phyloP scores from a whole-genome alignment of 35 echinoderm and acorn worm species.

The Amphiura filiformis region DNA sequence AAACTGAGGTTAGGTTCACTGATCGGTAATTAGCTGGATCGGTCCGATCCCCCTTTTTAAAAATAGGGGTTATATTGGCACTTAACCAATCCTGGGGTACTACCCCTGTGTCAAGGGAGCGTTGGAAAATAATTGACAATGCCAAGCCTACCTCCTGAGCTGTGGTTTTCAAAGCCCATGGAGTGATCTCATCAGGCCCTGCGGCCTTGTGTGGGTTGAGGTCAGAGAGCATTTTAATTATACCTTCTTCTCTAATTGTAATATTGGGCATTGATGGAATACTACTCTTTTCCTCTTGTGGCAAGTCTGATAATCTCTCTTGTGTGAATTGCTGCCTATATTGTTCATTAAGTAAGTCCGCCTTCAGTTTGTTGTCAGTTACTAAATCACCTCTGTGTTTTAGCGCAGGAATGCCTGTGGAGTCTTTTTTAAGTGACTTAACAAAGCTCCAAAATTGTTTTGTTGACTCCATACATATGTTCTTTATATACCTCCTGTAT shows the following conservation, averaged over 20 bases:
- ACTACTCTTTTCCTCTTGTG: neutral
- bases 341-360: no score
- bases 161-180: neutral
- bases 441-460: conserved; percentile 17
- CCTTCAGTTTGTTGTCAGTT: neutral
- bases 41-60: neutral
- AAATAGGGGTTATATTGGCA: conserved; percentile 7
- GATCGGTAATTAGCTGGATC: neutral
- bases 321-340: no score
- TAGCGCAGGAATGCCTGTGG: neutral
- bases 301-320: neutral
- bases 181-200: conserved; percentile 8
- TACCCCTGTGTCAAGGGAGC: neutral
- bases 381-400: neutral
- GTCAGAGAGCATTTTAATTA: neutral
- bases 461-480: neutral
- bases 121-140: neutral
- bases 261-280: neutral
- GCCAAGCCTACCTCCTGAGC: neutral
- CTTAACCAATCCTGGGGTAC: conserved; percentile 16
- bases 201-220: neutral
- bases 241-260: neutral
- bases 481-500: conserved; percentile 3
- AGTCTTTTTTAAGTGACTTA: conserved; percentile 8
- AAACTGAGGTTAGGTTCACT: no score